A percentile compares a stretch with the other conserved stretches of the same genome.
Evolutionary conservation across 2,888 invertebrate genomes (phyloP).

Genomic region (Laothoe populi): DNA sequence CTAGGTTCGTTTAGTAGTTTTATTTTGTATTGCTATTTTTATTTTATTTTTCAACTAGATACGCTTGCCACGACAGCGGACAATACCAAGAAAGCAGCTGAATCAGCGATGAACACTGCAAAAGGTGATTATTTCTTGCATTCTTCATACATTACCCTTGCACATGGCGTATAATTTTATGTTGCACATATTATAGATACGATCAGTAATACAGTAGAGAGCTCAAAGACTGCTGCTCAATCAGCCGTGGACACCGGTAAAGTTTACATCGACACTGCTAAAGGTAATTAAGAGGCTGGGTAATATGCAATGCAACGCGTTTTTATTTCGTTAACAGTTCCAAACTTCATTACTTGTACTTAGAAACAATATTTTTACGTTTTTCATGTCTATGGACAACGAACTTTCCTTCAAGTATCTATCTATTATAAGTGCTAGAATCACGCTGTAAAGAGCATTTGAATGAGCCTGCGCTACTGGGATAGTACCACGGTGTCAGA

Average conservation of each 20-base stretch:
- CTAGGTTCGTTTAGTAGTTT: not conserved
- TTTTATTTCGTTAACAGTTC: not conserved
- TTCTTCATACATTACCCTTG: conserved; percentile 12
- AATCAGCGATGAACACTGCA: conserved; percentile 71
- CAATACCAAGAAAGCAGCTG: conserved; percentile 77
- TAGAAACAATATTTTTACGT: too few relatives aligned
- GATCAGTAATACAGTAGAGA: conserved; percentile 56
- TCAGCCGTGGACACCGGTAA: conserved; percentile 60
- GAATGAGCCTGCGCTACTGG: too few relatives aligned
- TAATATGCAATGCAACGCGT: conserved; percentile 1
- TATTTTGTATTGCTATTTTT: not conserved
- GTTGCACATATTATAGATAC: conserved; percentile 57
- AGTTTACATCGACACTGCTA: conserved; percentile 53
- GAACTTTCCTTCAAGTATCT: too few relatives aligned
- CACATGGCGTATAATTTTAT: conserved; percentile 37
- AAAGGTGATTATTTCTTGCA: conserved; percentile 61
- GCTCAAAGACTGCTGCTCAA: conserved; percentile 56
- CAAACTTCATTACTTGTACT: not conserved
- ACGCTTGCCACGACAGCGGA: conserved; percentile 71
- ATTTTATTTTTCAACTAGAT: conserved; percentile 51
- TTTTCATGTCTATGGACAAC: too few relatives aligned
- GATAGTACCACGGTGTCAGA: too few relatives aligned
- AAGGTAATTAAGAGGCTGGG: conserved; percentile 52
- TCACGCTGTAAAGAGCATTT: too few relatives aligned
- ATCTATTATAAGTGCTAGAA: not conserved